phyloP scores from a whole-genome alignment of 35 echinoderm and acorn worm species.

The Acanthaster planci region DNA sequence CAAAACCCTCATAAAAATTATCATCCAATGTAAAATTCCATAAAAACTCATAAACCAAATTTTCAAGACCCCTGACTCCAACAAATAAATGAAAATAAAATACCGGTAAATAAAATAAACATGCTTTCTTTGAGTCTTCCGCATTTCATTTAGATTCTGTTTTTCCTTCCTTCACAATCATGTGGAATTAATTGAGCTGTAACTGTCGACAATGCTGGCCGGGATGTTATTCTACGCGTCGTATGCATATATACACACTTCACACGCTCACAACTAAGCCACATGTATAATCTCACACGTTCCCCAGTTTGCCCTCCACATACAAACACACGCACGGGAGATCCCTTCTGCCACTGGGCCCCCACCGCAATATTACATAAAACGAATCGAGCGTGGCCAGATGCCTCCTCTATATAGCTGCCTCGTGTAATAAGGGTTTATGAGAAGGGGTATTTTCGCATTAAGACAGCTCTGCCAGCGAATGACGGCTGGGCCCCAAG shows the following conservation, averaged over 20 bases:
- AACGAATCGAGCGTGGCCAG: background rate
- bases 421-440: constrained; percentile 8
- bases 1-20: too few relatives aligned
- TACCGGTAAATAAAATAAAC: too few relatives aligned
- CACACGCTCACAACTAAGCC: background rate
- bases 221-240: constrained; percentile 9
- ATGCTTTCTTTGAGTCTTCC: too few relatives aligned
- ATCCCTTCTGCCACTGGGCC: background rate
- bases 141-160: background rate
- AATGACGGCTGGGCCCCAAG: too few relatives aligned
- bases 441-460: background rate
- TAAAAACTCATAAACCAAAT: too few relatives aligned
- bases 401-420: background rate
- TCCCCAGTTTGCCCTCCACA: background rate
- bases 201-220: background rate
- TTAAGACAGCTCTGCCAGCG: too few relatives aligned
- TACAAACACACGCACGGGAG: background rate
- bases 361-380: background rate
- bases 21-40: too few relatives aligned
- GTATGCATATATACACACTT: background rate
- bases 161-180: background rate
- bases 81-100: too few relatives aligned
- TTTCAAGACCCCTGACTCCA: too few relatives aligned
- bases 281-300: background rate
- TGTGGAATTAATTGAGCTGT: constrained; percentile 27